Conservation (phyloP, 1,140 invertebrate species). For the Rhopalosiphum padi region DNA sequence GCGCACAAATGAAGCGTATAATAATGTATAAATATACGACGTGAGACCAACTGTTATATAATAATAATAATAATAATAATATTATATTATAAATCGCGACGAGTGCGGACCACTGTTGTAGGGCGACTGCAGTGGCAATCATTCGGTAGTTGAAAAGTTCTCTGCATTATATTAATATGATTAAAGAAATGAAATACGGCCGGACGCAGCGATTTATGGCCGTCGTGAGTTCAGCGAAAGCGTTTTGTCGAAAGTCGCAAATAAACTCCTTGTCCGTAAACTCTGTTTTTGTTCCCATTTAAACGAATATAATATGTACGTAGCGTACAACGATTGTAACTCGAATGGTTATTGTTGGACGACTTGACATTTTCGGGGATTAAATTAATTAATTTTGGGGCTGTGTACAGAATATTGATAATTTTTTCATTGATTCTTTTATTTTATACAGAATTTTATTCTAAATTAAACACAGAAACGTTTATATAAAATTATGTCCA, state of each 20-base stretch:
- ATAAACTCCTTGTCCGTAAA: background rate
- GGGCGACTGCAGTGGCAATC: background rate
- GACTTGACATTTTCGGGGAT: background rate
- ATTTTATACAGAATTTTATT: background rate
- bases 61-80: background rate
- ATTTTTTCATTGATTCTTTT: background rate
- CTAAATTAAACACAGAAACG: too few species aligned
- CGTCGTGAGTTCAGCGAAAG: background rate
- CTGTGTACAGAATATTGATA: background rate
- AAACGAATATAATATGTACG: background rate
- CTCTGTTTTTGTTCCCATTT: background rate
- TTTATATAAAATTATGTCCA: too few species aligned
- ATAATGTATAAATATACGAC: too few species aligned
- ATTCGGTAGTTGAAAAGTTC: constrained; percentile 10
- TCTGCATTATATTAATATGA: background rate
- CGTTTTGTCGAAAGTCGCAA: background rate
- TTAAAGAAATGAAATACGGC: background rate
- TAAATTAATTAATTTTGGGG: background rate
- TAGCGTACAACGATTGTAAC: background rate
- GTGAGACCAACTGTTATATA: too few species aligned
- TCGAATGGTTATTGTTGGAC: background rate
- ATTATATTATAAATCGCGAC: background rate
- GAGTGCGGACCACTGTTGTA: background rate
- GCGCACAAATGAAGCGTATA: background rate
- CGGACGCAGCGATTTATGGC: background rate